A percentile compares a stretch with the other conserved stretches of the same genome.
Evolutionary conservation across 2,888 invertebrate species (phyloP).

Genomic region (Rotaria socialis): DNA sequence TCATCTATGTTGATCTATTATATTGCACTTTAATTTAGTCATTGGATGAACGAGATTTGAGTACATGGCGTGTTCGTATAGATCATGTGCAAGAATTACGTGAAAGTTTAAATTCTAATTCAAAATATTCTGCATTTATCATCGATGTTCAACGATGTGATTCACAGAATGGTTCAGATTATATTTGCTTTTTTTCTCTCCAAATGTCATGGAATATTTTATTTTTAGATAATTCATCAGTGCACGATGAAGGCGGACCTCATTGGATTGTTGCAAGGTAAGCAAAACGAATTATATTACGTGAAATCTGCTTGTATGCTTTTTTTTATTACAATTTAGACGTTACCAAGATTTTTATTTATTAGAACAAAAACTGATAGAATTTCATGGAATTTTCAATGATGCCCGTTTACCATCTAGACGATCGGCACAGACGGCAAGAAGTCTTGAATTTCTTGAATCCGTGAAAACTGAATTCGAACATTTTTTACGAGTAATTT

Average conservation of each 20-base stretch:
- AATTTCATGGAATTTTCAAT: conserved; percentile 17
- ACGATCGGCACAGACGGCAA: not conserved
- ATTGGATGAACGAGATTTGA: conserved; percentile 5
- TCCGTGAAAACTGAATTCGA: not conserved
- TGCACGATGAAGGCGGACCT: not conserved
- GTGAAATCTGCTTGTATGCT: too few species aligned
- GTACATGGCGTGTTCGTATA: not conserved
- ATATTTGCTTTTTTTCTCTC: not conserved
- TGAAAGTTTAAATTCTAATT: not conserved
- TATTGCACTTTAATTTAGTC: not conserved
- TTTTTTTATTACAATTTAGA: not conserved
- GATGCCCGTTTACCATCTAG: conserved; percentile 31
- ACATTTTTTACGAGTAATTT: conserved; percentile 15
- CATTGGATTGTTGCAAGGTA: conserved; percentile 19
- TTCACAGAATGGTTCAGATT: not conserved
- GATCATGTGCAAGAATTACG: not conserved
- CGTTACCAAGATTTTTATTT: conserved; percentile 38
- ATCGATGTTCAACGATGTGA: conserved; percentile 7
- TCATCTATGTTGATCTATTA: not conserved
- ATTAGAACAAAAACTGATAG: conserved; percentile 28
- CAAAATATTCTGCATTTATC: not conserved
- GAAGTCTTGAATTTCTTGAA: not conserved
- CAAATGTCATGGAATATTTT: not conserved
- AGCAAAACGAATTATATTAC: not conserved
- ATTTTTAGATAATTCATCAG: not conserved